These are phyloP conservation scores for Vanessa atalanta DNA, from an alignment of 1,140 invertebrate genomes.

Conservation along the genomic window DNA sequence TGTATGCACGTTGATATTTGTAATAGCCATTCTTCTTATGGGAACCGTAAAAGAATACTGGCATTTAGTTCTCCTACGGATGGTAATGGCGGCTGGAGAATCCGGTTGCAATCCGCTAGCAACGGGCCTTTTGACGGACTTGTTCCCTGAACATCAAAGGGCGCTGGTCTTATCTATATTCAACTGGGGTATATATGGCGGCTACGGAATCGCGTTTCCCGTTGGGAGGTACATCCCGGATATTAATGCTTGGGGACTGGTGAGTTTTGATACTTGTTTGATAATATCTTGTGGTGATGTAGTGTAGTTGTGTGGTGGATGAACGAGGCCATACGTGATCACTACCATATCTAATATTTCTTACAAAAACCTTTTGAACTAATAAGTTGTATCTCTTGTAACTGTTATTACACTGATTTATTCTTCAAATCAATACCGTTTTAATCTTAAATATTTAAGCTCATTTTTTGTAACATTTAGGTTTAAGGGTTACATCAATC, in stretches of 20 bases:
- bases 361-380: no score
- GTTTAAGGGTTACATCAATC: no score
- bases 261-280: constrained; percentile 61
- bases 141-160: constrained; percentile 90
- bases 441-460: no score
- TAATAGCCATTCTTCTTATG: constrained; percentile 90
- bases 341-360: no score
- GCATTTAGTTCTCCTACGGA: constrained; percentile 92
- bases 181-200: constrained; percentile 98
- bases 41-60: constrained; percentile 93
- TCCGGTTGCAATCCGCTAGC: constrained; percentile 94
- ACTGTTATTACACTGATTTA: no score
- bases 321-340: no score
- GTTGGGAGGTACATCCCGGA: constrained; percentile 93
- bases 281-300: not conserved
- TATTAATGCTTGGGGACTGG: constrained; percentile 88
- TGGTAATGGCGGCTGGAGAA: constrained; percentile 93
- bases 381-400: no score
- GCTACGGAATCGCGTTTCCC: constrained; percentile 95
- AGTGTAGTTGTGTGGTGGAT: no score
- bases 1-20: constrained; percentile 89
- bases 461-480: no score
- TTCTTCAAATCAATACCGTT: no score
- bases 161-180: constrained; percentile 95
- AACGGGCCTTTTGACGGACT: constrained; percentile 92